Conservation (phyloP, 2,113 vertebrate species). For the Corythornis madagascariensis region DNA sequence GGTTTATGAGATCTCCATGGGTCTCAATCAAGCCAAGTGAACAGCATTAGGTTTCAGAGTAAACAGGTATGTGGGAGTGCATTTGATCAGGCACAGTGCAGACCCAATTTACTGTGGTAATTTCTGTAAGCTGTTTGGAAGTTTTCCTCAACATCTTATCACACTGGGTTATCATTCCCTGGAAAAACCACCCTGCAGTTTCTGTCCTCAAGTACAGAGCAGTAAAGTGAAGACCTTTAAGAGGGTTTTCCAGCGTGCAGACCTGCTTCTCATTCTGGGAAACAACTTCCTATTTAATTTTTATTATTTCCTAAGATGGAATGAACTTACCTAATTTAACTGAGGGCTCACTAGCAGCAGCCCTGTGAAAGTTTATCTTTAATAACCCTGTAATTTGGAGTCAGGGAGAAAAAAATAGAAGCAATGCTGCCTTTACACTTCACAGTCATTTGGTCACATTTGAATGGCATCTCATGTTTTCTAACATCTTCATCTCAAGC, state of each 20-base stretch:
- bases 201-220: not conserved
- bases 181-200: not conserved
- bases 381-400: not conserved
- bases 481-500: not conserved
- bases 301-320: not conserved
- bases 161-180: not conserved
- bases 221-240: not conserved
- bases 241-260: not conserved
- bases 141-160: not conserved
- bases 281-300: not conserved
- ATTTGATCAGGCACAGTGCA: not conserved
- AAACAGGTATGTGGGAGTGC: not conserved
- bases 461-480: not conserved
- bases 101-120: conserved; percentile 8
- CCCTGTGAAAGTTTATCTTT: not conserved
- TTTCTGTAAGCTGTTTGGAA: not conserved
- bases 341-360: not conserved
- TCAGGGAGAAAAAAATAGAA: not conserved
- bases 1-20: not conserved
- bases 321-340: not conserved
- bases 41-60: not conserved
- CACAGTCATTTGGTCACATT: not conserved
- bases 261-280: not conserved
- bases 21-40: not conserved
- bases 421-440: not conserved